Evolutionary conservation across 1,140 invertebrate genomes (phyloP), one percentile per base, ranked within the genome.

Genomic region (Procambarus virginalis): DNA sequence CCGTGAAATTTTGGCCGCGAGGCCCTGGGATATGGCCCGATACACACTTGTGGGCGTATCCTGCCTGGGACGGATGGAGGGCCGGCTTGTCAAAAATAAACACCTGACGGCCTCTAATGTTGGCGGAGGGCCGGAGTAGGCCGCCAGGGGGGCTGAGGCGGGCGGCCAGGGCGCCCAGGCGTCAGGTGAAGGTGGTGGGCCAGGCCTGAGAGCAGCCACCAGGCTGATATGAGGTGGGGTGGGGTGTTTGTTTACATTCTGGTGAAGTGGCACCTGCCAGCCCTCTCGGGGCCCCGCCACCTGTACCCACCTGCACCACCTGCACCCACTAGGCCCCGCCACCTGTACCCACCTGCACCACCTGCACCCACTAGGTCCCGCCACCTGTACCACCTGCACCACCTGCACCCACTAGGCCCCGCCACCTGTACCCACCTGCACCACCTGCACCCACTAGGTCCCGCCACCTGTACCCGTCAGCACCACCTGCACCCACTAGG

Each of bases 31-130:
- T 82, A 51, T 22, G 78, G 34, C n/a, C 3, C 34, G 83, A 77
- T 68, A 81, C 9, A 22, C 68, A 51, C 51, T 82, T 82, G 84
- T 91, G 90, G 90, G 90, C 90, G 90, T 86, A 87, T 84, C 80
- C 88, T 80, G 70, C 73, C 83, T 8, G 4, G 45, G 49, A 34
- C 77, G 22, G 80, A 60, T 78, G 6, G 45, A n/a, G 48, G 60
- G 84, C 88, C 83, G 83, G 88, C 88, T 78, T 84, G 78, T 77
- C 85, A 80, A 86, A 86, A 86, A 79, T 80, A 75, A 75, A 84
- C 68, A 70, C 70, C 14, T 58, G 2, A 58, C 6, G 51, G n/a
- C 5, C 8, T 81, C 3, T 22, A 81, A 10, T 49, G 6, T 64
- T 64, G 60, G 14, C 17, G 20, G 60, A 64, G 60, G 0, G 0